Conservation (phyloP, 2,888 invertebrate genomes). For the Aelia acuminata region DNA sequence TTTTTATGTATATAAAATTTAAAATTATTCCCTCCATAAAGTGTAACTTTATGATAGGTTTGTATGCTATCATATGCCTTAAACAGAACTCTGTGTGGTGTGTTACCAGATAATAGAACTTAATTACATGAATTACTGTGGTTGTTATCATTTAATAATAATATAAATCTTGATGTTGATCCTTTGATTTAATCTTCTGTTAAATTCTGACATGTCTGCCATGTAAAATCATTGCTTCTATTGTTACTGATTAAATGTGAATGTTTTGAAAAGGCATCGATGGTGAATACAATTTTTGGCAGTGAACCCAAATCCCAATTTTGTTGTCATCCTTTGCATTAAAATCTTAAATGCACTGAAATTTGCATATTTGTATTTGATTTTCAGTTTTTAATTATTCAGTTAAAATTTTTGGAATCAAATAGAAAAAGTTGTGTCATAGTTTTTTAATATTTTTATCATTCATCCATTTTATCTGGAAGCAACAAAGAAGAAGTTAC, state of each 20-base stretch:
- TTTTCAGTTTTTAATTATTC: not conserved
- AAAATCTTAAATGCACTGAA: not conserved
- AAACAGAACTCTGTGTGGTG: constrained; percentile 38
- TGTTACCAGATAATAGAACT: constrained; percentile 44
- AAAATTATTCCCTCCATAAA: constrained; percentile 51
- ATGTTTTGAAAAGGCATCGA: constrained; percentile 5
- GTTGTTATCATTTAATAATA: constrained; percentile 29
- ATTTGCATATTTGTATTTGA: not conserved
- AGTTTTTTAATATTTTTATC: not conserved
- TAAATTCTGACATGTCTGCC: not conserved
- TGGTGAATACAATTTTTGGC: not conserved
- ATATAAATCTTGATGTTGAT: constrained; percentile 2
- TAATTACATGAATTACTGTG: constrained; percentile 10
- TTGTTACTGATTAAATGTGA: constrained; percentile 12
- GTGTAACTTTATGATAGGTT: constrained; percentile 35
- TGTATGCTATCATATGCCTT: constrained; percentile 48
- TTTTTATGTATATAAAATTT: constrained; percentile 41
- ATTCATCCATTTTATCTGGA: not conserved
- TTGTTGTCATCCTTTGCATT: not conserved
- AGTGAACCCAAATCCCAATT: not conserved
- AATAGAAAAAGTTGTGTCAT: not conserved
- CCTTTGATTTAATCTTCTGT: constrained; percentile 36
- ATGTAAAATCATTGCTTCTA: not conserved
- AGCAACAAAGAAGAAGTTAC: not conserved
- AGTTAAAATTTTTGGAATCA: not conserved